Percentiles rank a stretch among this genome's conserved stretches.
These are phyloP conservation scores for Agrochola lota DNA, from an alignment of 2,888 invertebrate species.

Conservation along the genomic window DNA sequence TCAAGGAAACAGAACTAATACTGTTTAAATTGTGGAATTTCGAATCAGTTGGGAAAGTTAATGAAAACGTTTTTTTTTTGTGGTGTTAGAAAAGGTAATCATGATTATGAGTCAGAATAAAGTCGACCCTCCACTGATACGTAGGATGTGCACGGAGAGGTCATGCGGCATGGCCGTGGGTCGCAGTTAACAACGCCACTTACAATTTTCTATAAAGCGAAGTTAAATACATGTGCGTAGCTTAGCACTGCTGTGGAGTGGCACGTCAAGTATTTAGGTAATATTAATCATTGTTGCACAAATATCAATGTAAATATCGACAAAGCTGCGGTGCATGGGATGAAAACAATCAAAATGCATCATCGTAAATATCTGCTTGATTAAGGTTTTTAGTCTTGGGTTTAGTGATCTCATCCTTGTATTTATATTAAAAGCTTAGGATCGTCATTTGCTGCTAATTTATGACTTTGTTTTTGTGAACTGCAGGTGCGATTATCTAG, in stretches of 20 bases:
- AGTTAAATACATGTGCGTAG: not conserved
- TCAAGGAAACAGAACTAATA: slow-evolving; percentile 12
- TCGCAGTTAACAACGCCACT: not conserved
- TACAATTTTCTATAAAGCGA: not conserved
- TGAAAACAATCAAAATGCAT: not conserved
- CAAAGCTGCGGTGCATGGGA: not conserved
- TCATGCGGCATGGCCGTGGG: not conserved
- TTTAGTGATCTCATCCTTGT: slow-evolving; percentile 46
- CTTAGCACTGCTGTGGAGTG: not conserved
- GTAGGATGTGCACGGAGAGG: not conserved
- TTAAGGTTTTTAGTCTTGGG: slow-evolving; percentile 10
- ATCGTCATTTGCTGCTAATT: slow-evolving; percentile 29
- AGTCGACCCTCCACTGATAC: not conserved
- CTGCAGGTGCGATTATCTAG: slow-evolving; percentile 35
- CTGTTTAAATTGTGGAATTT: slow-evolving; percentile 29
- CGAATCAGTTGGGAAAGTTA: slow-evolving; percentile 40
- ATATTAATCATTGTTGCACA: not conserved
- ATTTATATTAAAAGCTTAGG: slow-evolving; percentile 31
- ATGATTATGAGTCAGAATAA: slow-evolving; percentile 14
- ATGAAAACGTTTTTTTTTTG: slow-evolving; percentile 10
- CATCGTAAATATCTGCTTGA: slow-evolving; percentile 15
- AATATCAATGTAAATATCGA: not conserved
- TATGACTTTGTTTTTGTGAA: slow-evolving; percentile 59
- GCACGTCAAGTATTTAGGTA: not conserved
- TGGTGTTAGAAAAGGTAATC: slow-evolving; percentile 4